Evolutionary conservation across 1,140 invertebrate species (phyloP).

Genomic region (Rhopalosiphum maidis): DNA sequence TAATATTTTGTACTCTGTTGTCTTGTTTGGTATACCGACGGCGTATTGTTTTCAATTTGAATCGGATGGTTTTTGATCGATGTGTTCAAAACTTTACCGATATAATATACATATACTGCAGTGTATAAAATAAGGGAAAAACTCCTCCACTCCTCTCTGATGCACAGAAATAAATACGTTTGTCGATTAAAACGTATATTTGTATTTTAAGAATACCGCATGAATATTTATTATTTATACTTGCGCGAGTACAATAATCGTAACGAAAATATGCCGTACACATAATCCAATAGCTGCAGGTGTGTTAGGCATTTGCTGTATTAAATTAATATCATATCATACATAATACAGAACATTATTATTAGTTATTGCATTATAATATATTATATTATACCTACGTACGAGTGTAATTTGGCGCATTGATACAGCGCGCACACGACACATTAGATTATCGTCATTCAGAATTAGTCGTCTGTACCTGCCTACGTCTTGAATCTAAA

Average conservation of each 20-base stretch:
- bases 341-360: neutral
- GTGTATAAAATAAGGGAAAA: neutral
- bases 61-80: conserved; percentile 21
- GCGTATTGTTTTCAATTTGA: neutral
- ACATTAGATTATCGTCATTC: neutral
- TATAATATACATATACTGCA: neutral
- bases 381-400: no score
- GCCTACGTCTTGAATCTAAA: neutral
- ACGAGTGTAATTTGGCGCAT: neutral
- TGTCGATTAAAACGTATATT: neutral
- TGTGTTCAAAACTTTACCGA: neutral
- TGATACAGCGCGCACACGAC: neutral
- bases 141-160: accelerated
- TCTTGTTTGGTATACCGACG: neutral
- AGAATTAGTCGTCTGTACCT: neutral
- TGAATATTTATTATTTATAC: neutral
- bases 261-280: neutral
- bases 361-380: neutral
- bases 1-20: neutral
- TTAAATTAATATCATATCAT: conserved; percentile 5
- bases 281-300: neutral
- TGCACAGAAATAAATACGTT: neutral
- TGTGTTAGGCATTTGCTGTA: neutral
- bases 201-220: neutral
- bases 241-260: neutral